These are phyloP conservation scores for Heliconius melpomene DNA, from an alignment of 1,140 invertebrate species.

Conservation along the genomic window DNA sequence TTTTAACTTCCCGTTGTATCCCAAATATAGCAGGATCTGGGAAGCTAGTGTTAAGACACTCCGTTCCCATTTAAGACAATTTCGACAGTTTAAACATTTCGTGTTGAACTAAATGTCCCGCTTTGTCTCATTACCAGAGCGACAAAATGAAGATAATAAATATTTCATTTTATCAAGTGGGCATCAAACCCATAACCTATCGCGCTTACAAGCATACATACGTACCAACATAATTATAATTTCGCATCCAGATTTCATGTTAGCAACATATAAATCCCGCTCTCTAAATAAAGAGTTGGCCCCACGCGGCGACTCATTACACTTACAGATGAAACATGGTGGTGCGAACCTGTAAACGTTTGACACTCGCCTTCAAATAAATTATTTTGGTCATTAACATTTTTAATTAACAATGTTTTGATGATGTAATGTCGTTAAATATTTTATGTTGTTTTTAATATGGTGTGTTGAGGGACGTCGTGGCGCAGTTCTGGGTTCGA, in stretches of 20 bases:
- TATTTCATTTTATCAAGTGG: too few relatives aligned
- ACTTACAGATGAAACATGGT: conserved; percentile 53
- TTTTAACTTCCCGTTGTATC: too few relatives aligned
- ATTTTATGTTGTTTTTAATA: neutral
- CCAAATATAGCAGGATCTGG: too few relatives aligned
- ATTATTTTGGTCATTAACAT: conserved; percentile 16
- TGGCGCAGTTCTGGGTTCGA: too few relatives aligned
- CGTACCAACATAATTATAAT: neutral
- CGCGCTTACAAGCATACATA: neutral
- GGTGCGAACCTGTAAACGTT: conserved; percentile 45
- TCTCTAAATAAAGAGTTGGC: conserved; percentile 61
- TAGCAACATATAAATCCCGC: conserved; percentile 61
- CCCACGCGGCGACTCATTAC: conserved; percentile 74
- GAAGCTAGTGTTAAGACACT: too few relatives aligned
- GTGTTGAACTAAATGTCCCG: too few relatives aligned
- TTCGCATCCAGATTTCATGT: conserved; percentile 50
- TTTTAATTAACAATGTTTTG: conserved; percentile 13
- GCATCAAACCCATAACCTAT: too few relatives aligned
- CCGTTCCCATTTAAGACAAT: too few relatives aligned
- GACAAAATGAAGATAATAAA: too few relatives aligned
- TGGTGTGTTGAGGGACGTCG: too few relatives aligned
- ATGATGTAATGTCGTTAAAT: neutral
- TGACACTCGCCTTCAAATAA: conserved; percentile 23
- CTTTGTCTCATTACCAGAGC: too few relatives aligned
- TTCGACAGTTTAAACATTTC: too few relatives aligned